A percentile compares a stretch with the other conserved stretches of the same genome.
Evolutionary conservation across 2,113 vertebrate genomes (phyloP).

Genomic region (Cercocebus atys): DNA sequence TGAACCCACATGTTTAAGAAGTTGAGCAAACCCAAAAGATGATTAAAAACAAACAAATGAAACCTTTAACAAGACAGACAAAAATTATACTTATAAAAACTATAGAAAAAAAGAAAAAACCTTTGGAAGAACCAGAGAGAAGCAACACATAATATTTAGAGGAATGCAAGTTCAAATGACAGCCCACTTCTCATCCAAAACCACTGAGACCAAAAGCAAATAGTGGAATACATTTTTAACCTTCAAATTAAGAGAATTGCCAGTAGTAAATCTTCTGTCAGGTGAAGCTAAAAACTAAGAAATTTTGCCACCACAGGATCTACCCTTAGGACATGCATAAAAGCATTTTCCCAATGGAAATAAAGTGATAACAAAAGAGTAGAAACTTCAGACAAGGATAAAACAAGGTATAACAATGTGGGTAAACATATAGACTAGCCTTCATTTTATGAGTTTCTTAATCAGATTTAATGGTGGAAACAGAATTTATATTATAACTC

Average conservation of each 20-base stretch:
- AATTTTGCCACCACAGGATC: not conserved
- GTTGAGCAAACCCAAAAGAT: not conserved
- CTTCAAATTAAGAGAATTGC: not conserved
- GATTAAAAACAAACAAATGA: not conserved
- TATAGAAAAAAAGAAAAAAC: not conserved
- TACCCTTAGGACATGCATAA: not conserved
- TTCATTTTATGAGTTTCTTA: not conserved
- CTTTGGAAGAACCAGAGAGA: not conserved
- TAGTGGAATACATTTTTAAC: not conserved
- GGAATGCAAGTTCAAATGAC: not conserved
- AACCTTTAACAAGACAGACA: not conserved
- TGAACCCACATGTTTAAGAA: not conserved
- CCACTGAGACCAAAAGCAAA: not conserved
- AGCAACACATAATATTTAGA: not conserved
- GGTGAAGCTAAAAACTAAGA: not conserved
- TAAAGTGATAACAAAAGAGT: not conserved
- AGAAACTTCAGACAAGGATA: not conserved
- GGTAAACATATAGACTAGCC: not conserved
- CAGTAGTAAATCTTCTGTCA: not conserved
- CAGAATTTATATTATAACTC: not conserved
- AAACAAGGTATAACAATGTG: not conserved
- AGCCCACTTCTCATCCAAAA: not conserved
- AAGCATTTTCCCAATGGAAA: not conserved
- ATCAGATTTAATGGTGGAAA: not conserved
- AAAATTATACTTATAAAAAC: not conserved